phyloP scores from a whole-genome alignment of 2,888 invertebrate genomes.

The Parapristionchus giblindavisi region DNA sequence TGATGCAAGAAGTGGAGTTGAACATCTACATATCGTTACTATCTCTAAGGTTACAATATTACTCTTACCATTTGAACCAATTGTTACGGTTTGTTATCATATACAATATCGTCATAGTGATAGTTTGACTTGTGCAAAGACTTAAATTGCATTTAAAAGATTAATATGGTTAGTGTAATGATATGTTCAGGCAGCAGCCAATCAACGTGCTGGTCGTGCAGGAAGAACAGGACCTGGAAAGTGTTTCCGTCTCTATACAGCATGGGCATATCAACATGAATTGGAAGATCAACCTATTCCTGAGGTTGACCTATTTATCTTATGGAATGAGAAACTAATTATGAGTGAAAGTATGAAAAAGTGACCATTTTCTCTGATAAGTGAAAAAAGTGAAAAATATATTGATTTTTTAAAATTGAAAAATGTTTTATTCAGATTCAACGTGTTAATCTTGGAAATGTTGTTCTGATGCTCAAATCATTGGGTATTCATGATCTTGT shows the following conservation, averaged over 20 bases:
- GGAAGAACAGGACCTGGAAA: slow-evolving; percentile 96
- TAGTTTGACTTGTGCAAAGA: neutral
- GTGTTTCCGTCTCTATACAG: slow-evolving; percentile 96
- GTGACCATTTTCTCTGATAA: neutral
- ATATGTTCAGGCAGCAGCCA: slow-evolving; percentile 80
- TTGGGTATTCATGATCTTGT: slow-evolving; percentile 96
- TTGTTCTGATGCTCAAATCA: slow-evolving; percentile 93
- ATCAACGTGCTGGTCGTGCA: slow-evolving; percentile 94
- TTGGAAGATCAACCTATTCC: slow-evolving; percentile 97
- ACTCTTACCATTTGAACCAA: neutral
- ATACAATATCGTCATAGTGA: neutral
- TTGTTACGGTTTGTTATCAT: neutral
- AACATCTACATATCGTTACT: slow-evolving; percentile 96
- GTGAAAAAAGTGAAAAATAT: too few relatives aligned
- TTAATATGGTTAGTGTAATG: neutral
- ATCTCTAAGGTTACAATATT: slow-evolving; percentile 92
- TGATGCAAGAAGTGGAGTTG: slow-evolving; percentile 96
- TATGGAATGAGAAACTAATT: too few relatives aligned
- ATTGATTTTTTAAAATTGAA: neutral
- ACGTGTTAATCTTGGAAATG: slow-evolving; percentile 95
- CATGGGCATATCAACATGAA: slow-evolving; percentile 98
- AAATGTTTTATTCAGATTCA: slow-evolving; percentile 77
- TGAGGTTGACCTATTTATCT: too few relatives aligned
- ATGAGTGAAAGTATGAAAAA: too few relatives aligned
- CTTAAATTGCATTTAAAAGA: too few relatives aligned